Conservation (phyloP, 2,888 invertebrate genomes). For the Caenorhabditis imperialis region DNA sequence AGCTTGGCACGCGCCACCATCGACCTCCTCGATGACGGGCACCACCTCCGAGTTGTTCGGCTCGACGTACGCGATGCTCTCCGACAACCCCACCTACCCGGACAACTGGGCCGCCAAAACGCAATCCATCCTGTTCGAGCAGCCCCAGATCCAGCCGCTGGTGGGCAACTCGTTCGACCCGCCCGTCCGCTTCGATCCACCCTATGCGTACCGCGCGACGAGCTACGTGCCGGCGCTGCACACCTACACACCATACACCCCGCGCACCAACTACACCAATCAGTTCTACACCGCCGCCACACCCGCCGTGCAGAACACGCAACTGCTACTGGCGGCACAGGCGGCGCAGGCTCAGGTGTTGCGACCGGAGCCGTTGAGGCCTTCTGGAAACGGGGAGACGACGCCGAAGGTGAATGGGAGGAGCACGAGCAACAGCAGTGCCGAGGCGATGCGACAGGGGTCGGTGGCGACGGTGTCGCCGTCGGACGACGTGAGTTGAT, state of each 20-base stretch:
- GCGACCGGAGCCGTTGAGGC: conserved; percentile 38
- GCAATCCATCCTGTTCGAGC: conserved; percentile 46
- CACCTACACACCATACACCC: conserved; percentile 5
- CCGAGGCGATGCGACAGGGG: conserved; percentile 31
- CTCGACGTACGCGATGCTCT: conserved; percentile 67
- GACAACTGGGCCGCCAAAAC: conserved; percentile 38
- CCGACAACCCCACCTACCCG: conserved; percentile 48
- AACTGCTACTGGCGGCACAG: conserved; percentile 29
- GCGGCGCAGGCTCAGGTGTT: conserved; percentile 27
- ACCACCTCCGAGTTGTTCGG: conserved; percentile 66
- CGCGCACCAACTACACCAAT: not conserved
- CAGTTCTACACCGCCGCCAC: conserved; percentile 21
- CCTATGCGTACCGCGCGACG: conserved; percentile 34
- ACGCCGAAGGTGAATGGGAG: conserved; percentile 17
- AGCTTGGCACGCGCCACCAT: conserved; percentile 45
- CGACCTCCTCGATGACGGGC: conserved; percentile 56
- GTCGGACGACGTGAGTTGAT: conserved; percentile 42
- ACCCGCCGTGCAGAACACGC: conserved; percentile 27
- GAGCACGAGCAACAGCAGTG: conserved; percentile 41
- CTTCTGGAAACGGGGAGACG: not conserved
- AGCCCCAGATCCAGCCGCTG: conserved; percentile 53
- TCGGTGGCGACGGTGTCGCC: conserved; percentile 36
- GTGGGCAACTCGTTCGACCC: conserved; percentile 43
- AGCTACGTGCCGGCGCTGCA: conserved; percentile 23
- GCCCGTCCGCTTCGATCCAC: conserved; percentile 52